Conservation (phyloP, 2,113 vertebrate species). For the Mesembrinibis cayennensis region DNA sequence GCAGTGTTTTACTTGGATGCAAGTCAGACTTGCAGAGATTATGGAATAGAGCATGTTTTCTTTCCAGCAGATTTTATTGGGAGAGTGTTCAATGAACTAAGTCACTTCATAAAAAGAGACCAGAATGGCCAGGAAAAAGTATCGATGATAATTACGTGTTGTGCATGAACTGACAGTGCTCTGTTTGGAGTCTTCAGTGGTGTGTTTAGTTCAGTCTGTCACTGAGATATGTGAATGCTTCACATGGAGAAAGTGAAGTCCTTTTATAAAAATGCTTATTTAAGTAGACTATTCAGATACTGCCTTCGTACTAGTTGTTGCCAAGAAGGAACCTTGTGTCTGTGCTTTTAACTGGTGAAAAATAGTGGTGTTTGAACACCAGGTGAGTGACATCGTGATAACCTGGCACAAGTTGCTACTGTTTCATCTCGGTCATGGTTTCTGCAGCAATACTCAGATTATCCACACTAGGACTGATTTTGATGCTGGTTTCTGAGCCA, state of each 20-base stretch:
- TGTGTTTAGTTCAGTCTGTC: neutral
- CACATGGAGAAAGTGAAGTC: neutral
- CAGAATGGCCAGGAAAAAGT: neutral
- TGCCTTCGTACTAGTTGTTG: neutral
- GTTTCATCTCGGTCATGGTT: fast-evolving
- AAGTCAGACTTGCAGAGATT: neutral
- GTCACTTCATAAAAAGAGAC: neutral
- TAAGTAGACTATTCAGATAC: neutral
- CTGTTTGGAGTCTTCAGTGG: neutral
- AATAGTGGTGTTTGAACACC: neutral
- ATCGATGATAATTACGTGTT: neutral
- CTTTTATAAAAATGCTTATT: neutral
- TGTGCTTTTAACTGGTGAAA: neutral
- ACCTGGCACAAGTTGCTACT: neutral
- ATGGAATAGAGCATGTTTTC: neutral
- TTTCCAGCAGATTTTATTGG: neutral
- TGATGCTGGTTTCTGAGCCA: neutral
- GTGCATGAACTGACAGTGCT: neutral
- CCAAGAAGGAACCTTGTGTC: neutral
- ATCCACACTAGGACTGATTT: neutral
- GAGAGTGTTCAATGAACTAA: neutral
- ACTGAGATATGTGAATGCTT: neutral
- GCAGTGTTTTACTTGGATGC: neutral
- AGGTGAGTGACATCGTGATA: fast-evolving
- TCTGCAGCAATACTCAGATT: neutral